A percentile compares a stretch with the other conserved stretches of the same genome.
Conservation (phyloP, 2,113 vertebrate genomes). For the Piaya cayana region DNA sequence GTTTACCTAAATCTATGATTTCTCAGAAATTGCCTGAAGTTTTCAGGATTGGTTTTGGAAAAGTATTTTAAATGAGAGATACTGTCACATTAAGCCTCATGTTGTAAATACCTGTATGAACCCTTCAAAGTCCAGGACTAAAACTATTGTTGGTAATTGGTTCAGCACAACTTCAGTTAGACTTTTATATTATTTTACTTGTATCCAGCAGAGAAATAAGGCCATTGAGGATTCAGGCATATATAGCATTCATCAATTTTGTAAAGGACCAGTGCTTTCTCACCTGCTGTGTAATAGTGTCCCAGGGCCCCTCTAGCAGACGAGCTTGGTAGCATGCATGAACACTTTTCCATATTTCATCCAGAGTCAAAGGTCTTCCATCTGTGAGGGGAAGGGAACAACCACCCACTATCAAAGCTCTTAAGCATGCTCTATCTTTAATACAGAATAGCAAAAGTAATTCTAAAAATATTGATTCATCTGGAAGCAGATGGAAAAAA, state of each 20-base stretch:
- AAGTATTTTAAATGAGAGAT: not conserved
- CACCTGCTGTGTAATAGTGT: slow-evolving; percentile 92
- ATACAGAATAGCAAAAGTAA: not conserved
- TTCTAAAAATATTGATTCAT: not conserved
- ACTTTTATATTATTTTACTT: not conserved
- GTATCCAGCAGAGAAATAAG: not conserved
- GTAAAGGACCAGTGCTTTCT: not conserved
- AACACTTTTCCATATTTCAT: slow-evolving; percentile 87
- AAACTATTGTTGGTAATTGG: not conserved
- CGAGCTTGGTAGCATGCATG: slow-evolving; percentile 81
- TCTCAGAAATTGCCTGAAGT: not conserved
- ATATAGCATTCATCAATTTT: not conserved
- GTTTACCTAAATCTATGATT: not conserved
- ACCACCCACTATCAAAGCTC: not conserved
- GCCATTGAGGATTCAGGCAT: not conserved
- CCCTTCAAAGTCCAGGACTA: not conserved
- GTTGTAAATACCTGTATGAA: not conserved
- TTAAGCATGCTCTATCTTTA: not conserved
- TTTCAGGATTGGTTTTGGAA: not conserved
- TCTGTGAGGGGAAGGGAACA: slow-evolving; percentile 73
- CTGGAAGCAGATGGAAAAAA: not conserved
- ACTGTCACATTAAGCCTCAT: not conserved
- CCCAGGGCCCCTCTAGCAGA: slow-evolving; percentile 83
- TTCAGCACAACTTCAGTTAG: not conserved
- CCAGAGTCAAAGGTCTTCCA: slow-evolving; percentile 84